Percentiles rank a stretch among this genome's conserved stretches.
Evolutionary conservation across 1,140 invertebrate genomes (phyloP).

Genomic region (Galendromus occidentalis): DNA sequence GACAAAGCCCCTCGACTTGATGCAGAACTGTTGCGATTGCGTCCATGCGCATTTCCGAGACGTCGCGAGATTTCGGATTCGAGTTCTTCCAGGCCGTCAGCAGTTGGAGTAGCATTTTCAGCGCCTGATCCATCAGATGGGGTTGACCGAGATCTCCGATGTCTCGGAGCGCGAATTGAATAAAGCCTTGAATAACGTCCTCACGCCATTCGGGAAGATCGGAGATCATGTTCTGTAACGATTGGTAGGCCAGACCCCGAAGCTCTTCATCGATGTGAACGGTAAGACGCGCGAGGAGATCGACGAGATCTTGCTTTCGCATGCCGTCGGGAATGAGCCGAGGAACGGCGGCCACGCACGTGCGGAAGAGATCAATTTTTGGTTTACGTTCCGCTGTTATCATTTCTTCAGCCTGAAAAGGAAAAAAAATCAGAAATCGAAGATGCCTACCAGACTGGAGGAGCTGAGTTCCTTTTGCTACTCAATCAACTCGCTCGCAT

Average conservation of each 20-base stretch:
- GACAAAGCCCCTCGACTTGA: conserved; percentile 59
- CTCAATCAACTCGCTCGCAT: too few relatives aligned
- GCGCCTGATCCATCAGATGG: conserved; percentile 76
- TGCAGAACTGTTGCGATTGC: conserved; percentile 43
- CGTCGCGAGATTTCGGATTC: conserved; percentile 26
- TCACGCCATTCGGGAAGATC: conserved; percentile 95
- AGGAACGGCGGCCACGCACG: conserved; percentile 93
- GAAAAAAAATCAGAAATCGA: too few relatives aligned
- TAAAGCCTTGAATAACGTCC: conserved; percentile 79
- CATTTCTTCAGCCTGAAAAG: conserved; percentile 68
- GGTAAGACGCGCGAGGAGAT: conserved; percentile 69
- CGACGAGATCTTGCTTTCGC: conserved; percentile 75
- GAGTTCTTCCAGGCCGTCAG: conserved; percentile 79
- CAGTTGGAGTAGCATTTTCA: conserved; percentile 76
- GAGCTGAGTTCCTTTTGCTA: too few relatives aligned
- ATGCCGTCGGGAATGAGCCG: conserved; percentile 91
- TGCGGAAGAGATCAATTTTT: conserved; percentile 88
- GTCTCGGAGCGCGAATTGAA: conserved; percentile 80
- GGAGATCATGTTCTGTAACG: conserved; percentile 77
- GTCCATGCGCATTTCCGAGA: conserved; percentile 14
- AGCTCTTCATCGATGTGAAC: conserved; percentile 48
- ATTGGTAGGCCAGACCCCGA: conserved; percentile 69
- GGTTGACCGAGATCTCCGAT: conserved; percentile 61
- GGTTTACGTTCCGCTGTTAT: conserved; percentile 93
- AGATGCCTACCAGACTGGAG: too few relatives aligned